These are phyloP conservation scores for Falcunculus frontatus DNA, from an alignment of 2,113 vertebrate genomes.

Conservation along the genomic window DNA sequence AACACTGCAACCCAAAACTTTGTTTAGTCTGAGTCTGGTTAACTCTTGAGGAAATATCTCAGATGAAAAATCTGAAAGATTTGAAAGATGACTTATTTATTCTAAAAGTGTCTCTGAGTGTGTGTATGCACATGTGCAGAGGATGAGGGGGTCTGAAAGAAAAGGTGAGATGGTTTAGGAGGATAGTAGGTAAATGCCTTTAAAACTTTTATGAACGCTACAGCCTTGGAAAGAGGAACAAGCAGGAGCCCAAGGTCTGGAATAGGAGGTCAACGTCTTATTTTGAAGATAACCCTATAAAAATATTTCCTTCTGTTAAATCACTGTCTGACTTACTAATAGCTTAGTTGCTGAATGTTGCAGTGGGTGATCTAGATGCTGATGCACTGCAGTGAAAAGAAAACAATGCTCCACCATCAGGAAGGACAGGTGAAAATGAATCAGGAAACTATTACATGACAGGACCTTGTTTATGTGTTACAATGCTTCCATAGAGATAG, in stretches of 20 bases:
- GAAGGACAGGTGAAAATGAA: neutral
- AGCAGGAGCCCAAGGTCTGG: neutral
- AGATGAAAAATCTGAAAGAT: neutral
- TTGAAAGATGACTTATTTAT: neutral
- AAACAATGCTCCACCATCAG: neutral
- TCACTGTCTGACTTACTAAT: neutral
- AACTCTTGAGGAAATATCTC: neutral
- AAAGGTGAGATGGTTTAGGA: neutral
- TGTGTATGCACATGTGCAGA: accelerated
- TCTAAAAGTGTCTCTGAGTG: neutral
- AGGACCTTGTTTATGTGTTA: neutral
- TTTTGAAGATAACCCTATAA: neutral
- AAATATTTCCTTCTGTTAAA: neutral
- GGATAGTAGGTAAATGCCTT: neutral
- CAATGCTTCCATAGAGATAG: neutral
- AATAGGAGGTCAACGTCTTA: neutral
- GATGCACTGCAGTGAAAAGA: neutral
- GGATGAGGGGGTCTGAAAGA: neutral
- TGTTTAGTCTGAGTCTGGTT: neutral
- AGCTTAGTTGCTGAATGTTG: neutral
- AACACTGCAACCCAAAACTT: neutral
- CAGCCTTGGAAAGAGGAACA: neutral
- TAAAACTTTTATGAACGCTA: neutral
- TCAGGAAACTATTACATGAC: neutral
- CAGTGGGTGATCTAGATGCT: neutral